Evolutionary conservation across 1,140 invertebrate species (phyloP), one percentile per base, ranked within the genome.

Genomic region (Phocides pigmalion): DNA sequence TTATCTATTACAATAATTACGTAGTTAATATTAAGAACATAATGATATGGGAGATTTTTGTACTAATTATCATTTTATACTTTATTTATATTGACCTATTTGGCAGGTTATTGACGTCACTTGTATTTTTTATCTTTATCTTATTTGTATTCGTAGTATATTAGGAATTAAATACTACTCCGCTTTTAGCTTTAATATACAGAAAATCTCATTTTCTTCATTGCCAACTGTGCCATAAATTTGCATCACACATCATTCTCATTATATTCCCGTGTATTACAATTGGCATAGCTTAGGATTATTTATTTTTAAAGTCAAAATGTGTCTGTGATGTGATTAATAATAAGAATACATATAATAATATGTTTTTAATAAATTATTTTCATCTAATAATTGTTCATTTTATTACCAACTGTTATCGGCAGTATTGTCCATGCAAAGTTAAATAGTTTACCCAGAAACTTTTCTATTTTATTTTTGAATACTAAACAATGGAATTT

Each of bases 241-340:
- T 15, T 20, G 51, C 41, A 62, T 56, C 62, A 62, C 41, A 62
- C 47, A 54, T 61, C 59, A 56, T 58, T 59, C 28, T 41, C 61
- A 49, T 39, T 37, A 42, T n/a, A n/a, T 35, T 19, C 35, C 19
- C 46, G 58, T 64, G 65, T 28, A 47, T 16, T 47, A 41, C 17
- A 44, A 69, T 71, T 71, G 54, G 67, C 67, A 72, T 65, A 59
- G 59, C 59, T 58, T 66, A 66, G 64, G 39, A 61, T 66, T 70
- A 77, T 71, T 67, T 73, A 68, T 76, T 69, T 71, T 51, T 71
- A 70, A 78, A 82, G 76, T 79, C 72, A 76, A 80, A 74, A 79
- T 69, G 64, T 82, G 75, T 80, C 83, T 86, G 83, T 86, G 83
- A 86, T 86, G 70, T 82, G 73, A 76, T 77, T 74, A 71, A 64